Evolutionary conservation across 2,888 invertebrate genomes (phyloP).

Genomic region (Temnothorax ravouxi): DNA sequence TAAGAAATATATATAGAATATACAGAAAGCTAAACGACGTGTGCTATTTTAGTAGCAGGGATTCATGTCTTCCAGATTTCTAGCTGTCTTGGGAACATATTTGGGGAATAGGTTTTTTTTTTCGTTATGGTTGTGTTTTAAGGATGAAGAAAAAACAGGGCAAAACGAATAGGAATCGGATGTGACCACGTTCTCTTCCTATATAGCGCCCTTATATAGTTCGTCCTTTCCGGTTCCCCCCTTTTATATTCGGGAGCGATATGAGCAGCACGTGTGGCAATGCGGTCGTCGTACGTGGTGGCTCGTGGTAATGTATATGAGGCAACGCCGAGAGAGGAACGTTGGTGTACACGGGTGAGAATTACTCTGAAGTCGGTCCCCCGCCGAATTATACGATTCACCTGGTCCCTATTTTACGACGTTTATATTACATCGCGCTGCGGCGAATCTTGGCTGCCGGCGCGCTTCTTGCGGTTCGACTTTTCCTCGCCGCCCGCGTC

Average conservation of each 20-base stretch:
- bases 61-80: neutral
- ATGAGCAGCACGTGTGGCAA: conserved; percentile 82
- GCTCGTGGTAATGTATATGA: conserved; percentile 71
- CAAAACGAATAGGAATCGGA: conserved; percentile 71
- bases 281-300: conserved; percentile 77
- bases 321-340: conserved; percentile 60
- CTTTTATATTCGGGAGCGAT: conserved; percentile 73
- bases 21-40: neutral
- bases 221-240: conserved; percentile 74
- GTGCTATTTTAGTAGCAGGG: conserved; percentile 6
- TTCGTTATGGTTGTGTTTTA: conserved; percentile 33
- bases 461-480: conserved; percentile 63
- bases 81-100: conserved; percentile 12
- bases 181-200: conserved; percentile 74
- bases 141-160: conserved; percentile 50
- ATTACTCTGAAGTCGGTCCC: conserved; percentile 81
- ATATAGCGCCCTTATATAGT: conserved; percentile 71
- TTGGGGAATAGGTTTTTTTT: conserved; percentile 25
- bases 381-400: conserved; percentile 86
- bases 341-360: conserved; percentile 75
- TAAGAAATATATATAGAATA: neutral
- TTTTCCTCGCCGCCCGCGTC: conserved; percentile 61
- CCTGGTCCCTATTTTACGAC: conserved; percentile 86
- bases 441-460: conserved; percentile 80
- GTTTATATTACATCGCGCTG: conserved; percentile 85